Evolutionary conservation across 2,888 invertebrate species (phyloP).

Genomic region (Tortrix viridana): DNA sequence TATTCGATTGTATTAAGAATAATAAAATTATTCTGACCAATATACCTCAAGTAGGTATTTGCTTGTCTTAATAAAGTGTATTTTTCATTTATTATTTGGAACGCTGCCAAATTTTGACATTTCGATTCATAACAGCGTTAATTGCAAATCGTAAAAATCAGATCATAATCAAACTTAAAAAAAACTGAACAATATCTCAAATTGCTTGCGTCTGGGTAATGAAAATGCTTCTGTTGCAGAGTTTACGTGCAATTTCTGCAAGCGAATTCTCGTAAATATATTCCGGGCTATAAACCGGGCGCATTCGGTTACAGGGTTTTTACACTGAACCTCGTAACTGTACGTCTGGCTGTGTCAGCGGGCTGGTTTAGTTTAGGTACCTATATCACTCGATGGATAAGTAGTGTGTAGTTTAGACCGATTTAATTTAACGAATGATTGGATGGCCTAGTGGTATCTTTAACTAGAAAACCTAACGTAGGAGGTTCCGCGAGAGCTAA

Average conservation of each 20-base stretch:
- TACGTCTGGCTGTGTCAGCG: conserved; percentile 32
- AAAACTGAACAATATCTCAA: conserved; percentile 34
- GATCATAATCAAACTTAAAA: neutral
- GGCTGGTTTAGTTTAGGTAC: neutral
- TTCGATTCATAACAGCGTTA: no score
- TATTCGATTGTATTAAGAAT: no score
- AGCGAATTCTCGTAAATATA: conserved; percentile 76
- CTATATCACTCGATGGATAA: conserved; percentile 2
- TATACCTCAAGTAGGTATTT: no score
- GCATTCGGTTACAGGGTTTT: conserved; percentile 73
- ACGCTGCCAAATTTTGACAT: no score
- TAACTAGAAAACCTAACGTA: no score
- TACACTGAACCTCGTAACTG: conserved; percentile 65
- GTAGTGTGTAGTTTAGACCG: neutral
- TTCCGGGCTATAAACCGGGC: conserved; percentile 68
- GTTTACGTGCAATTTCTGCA: conserved; percentile 72
- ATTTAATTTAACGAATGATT: no score
- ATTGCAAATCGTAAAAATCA: no score
- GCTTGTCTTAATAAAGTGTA: no score
- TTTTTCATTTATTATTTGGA: no score
- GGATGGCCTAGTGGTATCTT: no score
- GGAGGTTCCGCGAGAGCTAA: no score
- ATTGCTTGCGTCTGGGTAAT: conserved; percentile 49
- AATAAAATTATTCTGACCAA: no score
- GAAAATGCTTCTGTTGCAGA: conserved; percentile 62